phyloP scores from a whole-genome alignment of 2,888 invertebrate genomes.

The Galerucella nymphaeae region DNA sequence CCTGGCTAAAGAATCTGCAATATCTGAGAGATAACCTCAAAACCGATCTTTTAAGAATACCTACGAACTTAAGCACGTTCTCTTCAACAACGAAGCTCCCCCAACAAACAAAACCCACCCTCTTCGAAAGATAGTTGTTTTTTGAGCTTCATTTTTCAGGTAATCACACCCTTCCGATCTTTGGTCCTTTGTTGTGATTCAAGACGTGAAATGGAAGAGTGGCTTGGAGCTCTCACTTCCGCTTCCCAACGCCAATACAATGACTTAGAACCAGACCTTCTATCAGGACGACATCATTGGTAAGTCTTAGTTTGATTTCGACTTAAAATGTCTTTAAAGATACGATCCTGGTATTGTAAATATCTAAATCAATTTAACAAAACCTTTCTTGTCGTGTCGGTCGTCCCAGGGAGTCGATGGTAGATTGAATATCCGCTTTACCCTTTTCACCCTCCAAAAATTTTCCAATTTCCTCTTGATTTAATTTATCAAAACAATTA shows the following conservation, averaged over 20 bases:
- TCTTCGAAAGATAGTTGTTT: neutral
- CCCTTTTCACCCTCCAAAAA: neutral
- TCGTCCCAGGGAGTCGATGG: neutral
- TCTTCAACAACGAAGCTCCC: too few relatives aligned
- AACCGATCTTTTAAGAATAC: too few relatives aligned
- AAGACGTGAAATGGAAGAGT: slow-evolving; percentile 91
- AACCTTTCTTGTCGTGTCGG: neutral
- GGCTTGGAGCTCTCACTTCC: slow-evolving; percentile 85
- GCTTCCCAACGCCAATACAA: slow-evolving; percentile 70
- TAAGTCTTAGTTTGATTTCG: slow-evolving; percentile 32
- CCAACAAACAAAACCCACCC: too few relatives aligned
- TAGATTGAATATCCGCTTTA: neutral
- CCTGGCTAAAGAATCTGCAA: too few relatives aligned
- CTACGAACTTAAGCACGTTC: too few relatives aligned
- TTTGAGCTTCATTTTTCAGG: slow-evolving; percentile 41
- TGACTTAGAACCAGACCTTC: slow-evolving; percentile 72
- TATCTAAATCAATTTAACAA: neutral
- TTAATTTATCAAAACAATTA: neutral
- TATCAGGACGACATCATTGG: slow-evolving; percentile 81
- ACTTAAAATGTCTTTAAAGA: too few relatives aligned
- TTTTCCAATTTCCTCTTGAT: neutral
- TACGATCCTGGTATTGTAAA: neutral
- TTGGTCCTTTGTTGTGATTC: slow-evolving; percentile 83
- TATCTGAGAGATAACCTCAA: too few relatives aligned
- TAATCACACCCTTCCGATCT: slow-evolving; percentile 81